phyloP scores from a whole-genome alignment of 2,113 vertebrate genomes.

The Oncorhynchus nerka region DNA sequence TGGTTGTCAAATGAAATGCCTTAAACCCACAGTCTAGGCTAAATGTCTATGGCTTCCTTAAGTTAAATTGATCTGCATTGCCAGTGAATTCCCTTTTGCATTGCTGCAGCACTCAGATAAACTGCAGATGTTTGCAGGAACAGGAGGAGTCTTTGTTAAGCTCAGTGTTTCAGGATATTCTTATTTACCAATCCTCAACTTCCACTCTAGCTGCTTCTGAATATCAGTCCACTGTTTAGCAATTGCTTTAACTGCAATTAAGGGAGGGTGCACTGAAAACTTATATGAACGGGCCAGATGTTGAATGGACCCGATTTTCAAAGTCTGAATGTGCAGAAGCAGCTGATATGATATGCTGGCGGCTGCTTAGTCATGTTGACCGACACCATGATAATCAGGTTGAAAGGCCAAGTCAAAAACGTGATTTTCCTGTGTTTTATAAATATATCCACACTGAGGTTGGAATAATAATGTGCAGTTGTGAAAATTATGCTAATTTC shows the following conservation, averaged over 20 bases:
- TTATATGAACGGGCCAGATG: neutral
- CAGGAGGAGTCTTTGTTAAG: neutral
- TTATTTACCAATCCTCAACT: neutral
- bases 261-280: neutral
- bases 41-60: no score
- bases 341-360: conserved; percentile 51
- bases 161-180: neutral
- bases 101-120: neutral
- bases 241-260: neutral
- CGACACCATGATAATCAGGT: conserved; percentile 59
- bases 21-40: no score
- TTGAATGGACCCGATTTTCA: neutral
- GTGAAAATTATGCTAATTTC: no score
- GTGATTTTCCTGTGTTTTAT: no score
- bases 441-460: no score
- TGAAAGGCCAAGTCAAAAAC: no score
- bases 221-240: neutral
- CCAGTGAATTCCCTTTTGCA: neutral
- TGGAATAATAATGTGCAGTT: no score
- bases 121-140: neutral
- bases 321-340: neutral
- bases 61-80: neutral
- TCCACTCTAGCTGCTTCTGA: neutral
- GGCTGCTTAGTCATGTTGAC: conserved; percentile 41
- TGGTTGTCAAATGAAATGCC: no score